These are phyloP conservation scores for Barbus barbus DNA, from an alignment of 2,113 vertebrate species.

Conservation along the genomic window DNA sequence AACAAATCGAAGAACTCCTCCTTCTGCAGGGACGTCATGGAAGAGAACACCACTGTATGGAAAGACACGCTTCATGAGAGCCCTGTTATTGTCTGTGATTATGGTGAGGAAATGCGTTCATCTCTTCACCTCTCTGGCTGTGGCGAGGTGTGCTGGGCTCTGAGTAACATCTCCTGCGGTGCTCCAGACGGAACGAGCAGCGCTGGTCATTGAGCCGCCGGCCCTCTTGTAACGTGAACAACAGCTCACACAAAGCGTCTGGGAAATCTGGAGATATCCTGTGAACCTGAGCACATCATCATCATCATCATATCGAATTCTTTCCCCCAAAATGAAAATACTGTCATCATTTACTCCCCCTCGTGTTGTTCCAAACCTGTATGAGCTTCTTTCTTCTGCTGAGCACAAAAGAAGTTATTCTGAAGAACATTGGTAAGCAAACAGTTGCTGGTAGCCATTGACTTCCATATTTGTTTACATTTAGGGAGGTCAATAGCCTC, in stretches of 20 bases:
- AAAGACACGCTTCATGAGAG: not conserved
- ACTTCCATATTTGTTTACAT: no score
- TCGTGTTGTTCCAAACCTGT: no score
- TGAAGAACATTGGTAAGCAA: no score
- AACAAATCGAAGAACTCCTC: conserved; percentile 87
- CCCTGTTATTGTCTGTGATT: not conserved
- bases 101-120: not conserved
- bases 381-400: no score
- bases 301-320: no score
- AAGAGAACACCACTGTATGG: conserved; percentile 79
- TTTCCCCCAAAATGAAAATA: no score
- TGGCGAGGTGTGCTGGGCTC: conserved; percentile 73
- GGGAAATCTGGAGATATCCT: conserved; percentile 75
- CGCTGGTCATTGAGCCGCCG: conserved; percentile 80
- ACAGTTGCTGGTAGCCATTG: no score
- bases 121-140: conserved; percentile 63
- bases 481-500: no score
- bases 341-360: no score
- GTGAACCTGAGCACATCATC: conserved; percentile 59
- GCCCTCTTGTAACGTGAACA: conserved; percentile 76
- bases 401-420: no score
- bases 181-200: conserved; percentile 75
- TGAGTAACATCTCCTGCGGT: conserved; percentile 76
- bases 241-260: conserved; percentile 76
- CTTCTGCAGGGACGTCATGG: conserved; percentile 85